Conservation (phyloP, 1,140 invertebrate species). For the Laupala kohalensis region DNA sequence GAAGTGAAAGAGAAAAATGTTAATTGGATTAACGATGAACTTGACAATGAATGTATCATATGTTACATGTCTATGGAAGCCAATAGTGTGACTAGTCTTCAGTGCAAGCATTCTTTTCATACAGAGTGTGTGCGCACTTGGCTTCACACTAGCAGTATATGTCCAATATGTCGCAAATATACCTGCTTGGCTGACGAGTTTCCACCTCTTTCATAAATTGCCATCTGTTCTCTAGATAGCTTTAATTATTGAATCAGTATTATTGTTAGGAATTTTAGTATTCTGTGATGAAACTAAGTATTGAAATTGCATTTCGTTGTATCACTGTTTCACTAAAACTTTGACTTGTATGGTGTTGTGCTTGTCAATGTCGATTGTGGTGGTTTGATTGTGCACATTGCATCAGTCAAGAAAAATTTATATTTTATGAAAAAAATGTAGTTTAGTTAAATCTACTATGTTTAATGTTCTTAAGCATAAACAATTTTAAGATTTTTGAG, state of each 20-base stretch:
- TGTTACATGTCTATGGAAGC: conserved; percentile 10
- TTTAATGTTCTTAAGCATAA: not conserved
- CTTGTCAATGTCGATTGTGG: no score
- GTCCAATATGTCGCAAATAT: not conserved
- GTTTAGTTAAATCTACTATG: no score
- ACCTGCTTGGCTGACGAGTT: conserved; percentile 3
- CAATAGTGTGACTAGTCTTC: conserved; percentile 9
- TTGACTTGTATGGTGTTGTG: not conserved
- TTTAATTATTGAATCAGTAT: not conserved
- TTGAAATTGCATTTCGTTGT: not conserved
- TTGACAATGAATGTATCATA: conserved; percentile 14
- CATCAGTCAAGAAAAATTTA: not conserved
- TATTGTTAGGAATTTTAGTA: not conserved
- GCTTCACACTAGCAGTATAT: not conserved
- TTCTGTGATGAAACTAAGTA: not conserved
- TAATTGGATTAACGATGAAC: conserved; percentile 6
- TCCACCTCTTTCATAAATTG: not conserved
- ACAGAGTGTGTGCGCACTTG: conserved; percentile 2
- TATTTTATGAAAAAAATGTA: not conserved
- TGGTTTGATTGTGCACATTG: no score
- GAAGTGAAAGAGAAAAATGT: not conserved
- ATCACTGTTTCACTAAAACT: not conserved
- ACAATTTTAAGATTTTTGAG: not conserved
- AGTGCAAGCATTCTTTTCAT: conserved; percentile 17
- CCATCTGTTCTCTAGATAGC: not conserved